Evolutionary conservation across 2,797 vertebrate species (phyloP).

Genomic region (Phyllotis vaccarum): DNA sequence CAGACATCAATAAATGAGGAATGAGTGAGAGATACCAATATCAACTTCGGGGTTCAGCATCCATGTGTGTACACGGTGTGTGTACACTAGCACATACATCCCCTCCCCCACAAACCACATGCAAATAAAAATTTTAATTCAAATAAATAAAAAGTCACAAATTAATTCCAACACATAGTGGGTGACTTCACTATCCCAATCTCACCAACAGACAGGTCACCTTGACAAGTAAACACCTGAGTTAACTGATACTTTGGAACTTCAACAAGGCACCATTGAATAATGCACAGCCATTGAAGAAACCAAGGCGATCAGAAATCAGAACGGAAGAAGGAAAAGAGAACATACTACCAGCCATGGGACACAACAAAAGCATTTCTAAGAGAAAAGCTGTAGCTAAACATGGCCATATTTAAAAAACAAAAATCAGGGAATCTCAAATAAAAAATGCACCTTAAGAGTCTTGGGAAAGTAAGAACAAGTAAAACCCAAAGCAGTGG

Average conservation of each 20-base stretch:
- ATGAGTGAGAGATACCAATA: background rate
- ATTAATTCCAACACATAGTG: background rate
- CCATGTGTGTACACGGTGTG: no score
- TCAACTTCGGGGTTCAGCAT: background rate
- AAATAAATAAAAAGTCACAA: background rate
- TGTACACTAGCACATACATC: background rate
- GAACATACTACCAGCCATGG: background rate
- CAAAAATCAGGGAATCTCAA: background rate
- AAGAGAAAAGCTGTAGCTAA: background rate
- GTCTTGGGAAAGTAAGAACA: background rate
- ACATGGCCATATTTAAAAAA: background rate
- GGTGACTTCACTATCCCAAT: background rate
- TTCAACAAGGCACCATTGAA: background rate
- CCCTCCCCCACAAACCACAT: background rate
- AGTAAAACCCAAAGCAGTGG: background rate
- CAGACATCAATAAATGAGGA: background rate
- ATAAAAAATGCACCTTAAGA: background rate
- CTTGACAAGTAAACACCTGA: background rate
- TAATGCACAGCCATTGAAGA: background rate
- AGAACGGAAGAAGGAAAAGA: background rate
- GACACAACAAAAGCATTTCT: background rate
- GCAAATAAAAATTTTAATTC: background rate
- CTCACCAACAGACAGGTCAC: background rate
- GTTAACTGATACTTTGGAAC: background rate
- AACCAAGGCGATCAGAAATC: background rate